Conservation (phyloP, 2,797 vertebrate genomes). For the Bufotes viridis region DNA sequence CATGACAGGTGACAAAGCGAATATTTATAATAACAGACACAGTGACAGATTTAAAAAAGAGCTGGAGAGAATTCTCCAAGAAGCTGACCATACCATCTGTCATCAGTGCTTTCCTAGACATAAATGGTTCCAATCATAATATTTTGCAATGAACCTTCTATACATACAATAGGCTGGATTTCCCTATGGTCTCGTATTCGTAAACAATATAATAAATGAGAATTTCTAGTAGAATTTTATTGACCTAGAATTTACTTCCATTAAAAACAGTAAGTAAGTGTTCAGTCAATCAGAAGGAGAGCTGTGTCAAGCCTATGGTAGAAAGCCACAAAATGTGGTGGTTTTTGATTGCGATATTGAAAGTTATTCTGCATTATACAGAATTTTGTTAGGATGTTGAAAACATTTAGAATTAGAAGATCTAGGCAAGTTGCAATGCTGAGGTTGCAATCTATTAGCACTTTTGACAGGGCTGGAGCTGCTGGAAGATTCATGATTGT, state of each 20-base stretch:
- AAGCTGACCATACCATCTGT: not conserved
- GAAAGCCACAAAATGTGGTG: not conserved
- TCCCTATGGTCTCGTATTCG: not conserved
- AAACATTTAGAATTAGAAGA: not conserved
- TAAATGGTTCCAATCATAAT: not conserved
- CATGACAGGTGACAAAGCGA: too few relatives aligned
- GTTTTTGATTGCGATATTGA: not conserved
- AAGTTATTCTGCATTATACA: not conserved
- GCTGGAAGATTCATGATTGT: not conserved
- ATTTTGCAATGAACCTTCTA: not conserved
- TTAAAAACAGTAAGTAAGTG: not conserved
- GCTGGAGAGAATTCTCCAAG: not conserved
- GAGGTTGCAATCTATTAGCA: not conserved
- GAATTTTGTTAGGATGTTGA: not conserved
- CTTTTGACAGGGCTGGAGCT: not conserved
- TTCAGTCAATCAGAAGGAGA: not conserved
- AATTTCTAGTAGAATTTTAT: not conserved
- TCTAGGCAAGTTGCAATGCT: not conserved
- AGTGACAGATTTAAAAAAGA: not conserved
- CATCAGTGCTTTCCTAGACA: not conserved
- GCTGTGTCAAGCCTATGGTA: not conserved
- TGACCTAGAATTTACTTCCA: not conserved
- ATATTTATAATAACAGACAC: not conserved
- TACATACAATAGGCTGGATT: not conserved
- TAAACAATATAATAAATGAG: conserved; percentile 1